Conservation (phyloP, 2,888 invertebrate genomes). For the Diaphora mendica region DNA sequence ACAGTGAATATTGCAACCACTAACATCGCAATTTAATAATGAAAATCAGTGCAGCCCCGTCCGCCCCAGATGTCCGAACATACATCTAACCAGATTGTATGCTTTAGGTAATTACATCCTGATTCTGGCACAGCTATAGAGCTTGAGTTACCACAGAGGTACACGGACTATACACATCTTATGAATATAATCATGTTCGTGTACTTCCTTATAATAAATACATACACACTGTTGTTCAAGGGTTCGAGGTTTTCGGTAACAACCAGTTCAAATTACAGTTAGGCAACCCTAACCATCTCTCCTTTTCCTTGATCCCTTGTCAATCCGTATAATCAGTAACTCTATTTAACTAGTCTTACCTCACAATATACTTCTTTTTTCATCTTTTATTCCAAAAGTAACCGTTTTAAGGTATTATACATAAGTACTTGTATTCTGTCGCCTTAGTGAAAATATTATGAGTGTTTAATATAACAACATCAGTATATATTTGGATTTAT, state of each 20-base stretch:
- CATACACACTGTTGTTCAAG: too few relatives aligned
- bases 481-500: too few relatives aligned
- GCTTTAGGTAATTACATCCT: slow-evolving; percentile 26
- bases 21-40: slow-evolving; percentile 2
- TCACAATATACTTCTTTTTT: too few relatives aligned
- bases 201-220: background rate
- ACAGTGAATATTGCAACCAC: background rate
- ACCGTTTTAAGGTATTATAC: too few relatives aligned
- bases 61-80: slow-evolving; percentile 12
- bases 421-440: too few relatives aligned
- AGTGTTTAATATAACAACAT: too few relatives aligned
- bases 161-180: background rate
- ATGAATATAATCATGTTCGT: background rate
- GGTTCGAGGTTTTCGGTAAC: background rate
- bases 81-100: slow-evolving; percentile 23
- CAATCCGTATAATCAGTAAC: too few relatives aligned
- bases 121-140: background rate
- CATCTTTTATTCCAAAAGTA: too few relatives aligned
- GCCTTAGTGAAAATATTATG: too few relatives aligned
- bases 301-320: too few relatives aligned
- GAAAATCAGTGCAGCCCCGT: background rate
- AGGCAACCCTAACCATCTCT: background rate
- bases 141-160: background rate
- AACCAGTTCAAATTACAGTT: background rate
- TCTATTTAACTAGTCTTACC: too few relatives aligned